phyloP scores from a whole-genome alignment of 2,888 invertebrate species.

The Malachius bipustulatus region DNA sequence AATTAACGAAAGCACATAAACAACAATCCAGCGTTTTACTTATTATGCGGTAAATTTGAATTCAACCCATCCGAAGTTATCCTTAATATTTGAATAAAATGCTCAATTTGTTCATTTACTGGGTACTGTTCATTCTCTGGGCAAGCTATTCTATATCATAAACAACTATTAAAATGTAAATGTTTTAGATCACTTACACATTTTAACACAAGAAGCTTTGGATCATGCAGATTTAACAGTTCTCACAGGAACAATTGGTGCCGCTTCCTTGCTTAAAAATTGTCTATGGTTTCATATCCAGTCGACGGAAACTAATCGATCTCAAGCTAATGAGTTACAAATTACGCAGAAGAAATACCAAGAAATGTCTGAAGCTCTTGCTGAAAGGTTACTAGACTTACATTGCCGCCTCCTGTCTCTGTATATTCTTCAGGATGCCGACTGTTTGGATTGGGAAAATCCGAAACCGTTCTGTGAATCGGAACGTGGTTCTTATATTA shows the following conservation, averaged over 20 bases:
- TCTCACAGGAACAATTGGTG: constrained; percentile 68
- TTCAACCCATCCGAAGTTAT: too few species aligned
- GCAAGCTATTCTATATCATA: too few species aligned
- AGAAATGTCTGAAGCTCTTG: constrained; percentile 75
- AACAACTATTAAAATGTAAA: constrained; percentile 6
- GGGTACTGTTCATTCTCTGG: too few species aligned
- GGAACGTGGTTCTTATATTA: constrained; percentile 66
- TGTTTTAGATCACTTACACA: constrained; percentile 58
- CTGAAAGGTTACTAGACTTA: constrained; percentile 67
- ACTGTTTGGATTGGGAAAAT: constrained; percentile 64
- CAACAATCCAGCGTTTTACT: too few species aligned
- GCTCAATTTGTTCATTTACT: too few species aligned
- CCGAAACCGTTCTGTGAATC: constrained; percentile 53
- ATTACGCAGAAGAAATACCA: constrained; percentile 61
- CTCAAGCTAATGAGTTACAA: constrained; percentile 29
- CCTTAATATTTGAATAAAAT: too few species aligned
- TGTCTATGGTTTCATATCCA: constrained; percentile 67
- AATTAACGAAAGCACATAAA: too few species aligned
- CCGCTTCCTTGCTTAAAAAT: constrained; percentile 66
- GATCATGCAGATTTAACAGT: constrained; percentile 77
- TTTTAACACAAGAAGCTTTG: constrained; percentile 68
- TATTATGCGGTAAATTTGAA: too few species aligned
- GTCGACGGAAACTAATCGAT: constrained; percentile 32
- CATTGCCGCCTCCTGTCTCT: constrained; percentile 67
- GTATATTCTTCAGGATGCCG: constrained; percentile 72